Evolutionary conservation across 2,797 vertebrate species (phyloP).

Genomic region (Onychomys leucogaster): DNA sequence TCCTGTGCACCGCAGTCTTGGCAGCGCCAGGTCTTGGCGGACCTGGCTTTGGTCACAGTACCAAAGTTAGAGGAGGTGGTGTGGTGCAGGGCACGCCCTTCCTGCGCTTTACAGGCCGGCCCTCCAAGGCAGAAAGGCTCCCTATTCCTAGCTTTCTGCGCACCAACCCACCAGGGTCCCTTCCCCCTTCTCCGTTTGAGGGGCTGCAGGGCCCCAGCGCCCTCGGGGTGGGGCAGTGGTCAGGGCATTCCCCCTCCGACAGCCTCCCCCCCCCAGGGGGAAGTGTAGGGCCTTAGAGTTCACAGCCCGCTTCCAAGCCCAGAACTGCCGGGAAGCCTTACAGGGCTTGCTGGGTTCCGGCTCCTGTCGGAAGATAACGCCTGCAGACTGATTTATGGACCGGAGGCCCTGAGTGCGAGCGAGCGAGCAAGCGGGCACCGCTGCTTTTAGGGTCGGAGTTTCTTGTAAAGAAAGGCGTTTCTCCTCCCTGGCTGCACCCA

Average conservation of each 20-base stretch:
- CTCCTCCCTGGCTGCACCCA: background rate
- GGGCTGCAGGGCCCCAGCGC: fast-evolving
- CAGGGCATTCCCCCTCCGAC: constrained; percentile 60
- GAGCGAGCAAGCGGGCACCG: background rate
- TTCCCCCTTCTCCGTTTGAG: background rate
- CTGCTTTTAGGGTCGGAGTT: background rate
- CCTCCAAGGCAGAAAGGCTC: background rate
- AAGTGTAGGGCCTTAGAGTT: background rate
- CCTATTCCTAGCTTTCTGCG: fast-evolving
- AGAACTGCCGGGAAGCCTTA: background rate
- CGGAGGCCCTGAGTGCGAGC: background rate
- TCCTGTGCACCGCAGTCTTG: background rate
- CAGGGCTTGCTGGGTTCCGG: background rate
- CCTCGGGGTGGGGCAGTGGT: constrained; percentile 46
- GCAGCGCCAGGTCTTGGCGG: background rate
- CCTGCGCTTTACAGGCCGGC: background rate
- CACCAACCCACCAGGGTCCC: fast-evolving
- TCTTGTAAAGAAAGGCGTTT: background rate
- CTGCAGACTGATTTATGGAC: constrained; percentile 32
- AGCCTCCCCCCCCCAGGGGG: constrained; percentile 57
- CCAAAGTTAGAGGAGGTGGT: background rate
- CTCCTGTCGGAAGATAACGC: background rate
- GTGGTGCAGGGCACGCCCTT: background rate
- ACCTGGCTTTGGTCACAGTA: background rate
- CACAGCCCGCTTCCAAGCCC: fast-evolving